phyloP scores from a whole-genome alignment of 2,888 invertebrate genomes.

The Dendrolimus pini region DNA sequence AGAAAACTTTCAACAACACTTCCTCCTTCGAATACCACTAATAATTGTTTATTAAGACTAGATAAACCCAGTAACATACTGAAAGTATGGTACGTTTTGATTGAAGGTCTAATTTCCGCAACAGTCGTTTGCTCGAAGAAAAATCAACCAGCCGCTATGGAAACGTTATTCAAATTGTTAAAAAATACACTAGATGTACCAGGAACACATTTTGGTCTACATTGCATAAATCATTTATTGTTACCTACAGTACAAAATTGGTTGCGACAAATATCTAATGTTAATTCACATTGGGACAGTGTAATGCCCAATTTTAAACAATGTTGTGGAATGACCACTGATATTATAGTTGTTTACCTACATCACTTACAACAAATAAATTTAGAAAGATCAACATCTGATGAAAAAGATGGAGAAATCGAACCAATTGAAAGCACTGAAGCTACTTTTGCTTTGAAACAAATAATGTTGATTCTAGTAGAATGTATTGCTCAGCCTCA shows the following conservation, averaged over 20 bases:
- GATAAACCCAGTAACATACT: conserved; percentile 89
- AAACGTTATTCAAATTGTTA: conserved; percentile 90
- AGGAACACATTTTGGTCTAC: conserved; percentile 92
- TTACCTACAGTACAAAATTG: conserved; percentile 96
- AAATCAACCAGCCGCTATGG: conserved; percentile 90
- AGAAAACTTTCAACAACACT: conserved; percentile 75
- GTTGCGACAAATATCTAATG: conserved; percentile 86
- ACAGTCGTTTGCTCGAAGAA: conserved; percentile 92
- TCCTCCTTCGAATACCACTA: conserved; percentile 63
- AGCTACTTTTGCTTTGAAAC: conserved; percentile 87
- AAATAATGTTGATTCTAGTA: conserved; percentile 88
- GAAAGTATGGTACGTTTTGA: conserved; percentile 92
- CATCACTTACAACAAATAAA: conserved; percentile 83
- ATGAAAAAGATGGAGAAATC: conserved; percentile 45
- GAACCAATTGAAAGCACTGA: conserved; percentile 76
- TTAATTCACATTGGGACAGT: conserved; percentile 83
- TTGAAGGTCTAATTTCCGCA: conserved; percentile 90
- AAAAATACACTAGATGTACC: conserved; percentile 86
- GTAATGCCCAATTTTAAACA: conserved; percentile 95
- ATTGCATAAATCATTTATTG: conserved; percentile 93
- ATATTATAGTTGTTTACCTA: conserved; percentile 91
- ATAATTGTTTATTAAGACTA: conserved; percentile 78
- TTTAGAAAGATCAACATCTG: conserved; percentile 48
- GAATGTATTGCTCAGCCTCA: conserved; percentile 94
- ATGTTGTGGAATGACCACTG: conserved; percentile 94